phyloP scores from a whole-genome alignment of 2,797 vertebrate genomes.

The Centroberyx gerrardi region DNA sequence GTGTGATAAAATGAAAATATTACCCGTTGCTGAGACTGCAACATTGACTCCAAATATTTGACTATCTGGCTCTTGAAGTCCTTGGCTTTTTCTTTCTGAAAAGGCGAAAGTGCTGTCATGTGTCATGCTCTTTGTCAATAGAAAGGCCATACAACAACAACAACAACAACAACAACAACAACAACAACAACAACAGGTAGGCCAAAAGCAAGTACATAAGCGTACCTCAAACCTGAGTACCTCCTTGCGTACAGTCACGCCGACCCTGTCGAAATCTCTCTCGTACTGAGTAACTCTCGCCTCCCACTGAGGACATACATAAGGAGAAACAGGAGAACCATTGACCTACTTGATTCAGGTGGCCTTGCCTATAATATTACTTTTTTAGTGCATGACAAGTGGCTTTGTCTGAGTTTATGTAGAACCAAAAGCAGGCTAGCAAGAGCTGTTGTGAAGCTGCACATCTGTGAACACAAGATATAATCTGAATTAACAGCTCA shows the following conservation, averaged over 20 bases:
- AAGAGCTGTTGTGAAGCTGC: neutral
- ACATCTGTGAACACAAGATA: neutral
- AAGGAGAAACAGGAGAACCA: constrained; percentile 30
- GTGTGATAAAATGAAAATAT: constrained; percentile 34
- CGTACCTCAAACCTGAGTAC: constrained; percentile 94
- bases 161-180: no score
- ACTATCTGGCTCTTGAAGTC: constrained; percentile 95
- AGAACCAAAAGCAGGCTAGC: no score
- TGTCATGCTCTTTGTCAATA: constrained; percentile 5
- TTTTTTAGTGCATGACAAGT: neutral
- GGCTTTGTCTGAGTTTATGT: neutral
- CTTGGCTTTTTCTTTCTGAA: constrained; percentile 95
- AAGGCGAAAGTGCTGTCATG: constrained; percentile 35
- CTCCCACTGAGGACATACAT: constrained; percentile 89
- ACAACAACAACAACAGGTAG: neutral
- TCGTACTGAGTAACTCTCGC: constrained; percentile 93
- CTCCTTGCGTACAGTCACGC: constrained; percentile 92
- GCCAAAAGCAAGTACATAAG: neutral
- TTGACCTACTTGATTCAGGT: no score
- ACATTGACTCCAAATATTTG: constrained; percentile 93
- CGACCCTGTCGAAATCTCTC: constrained; percentile 95
- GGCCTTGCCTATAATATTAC: neutral
- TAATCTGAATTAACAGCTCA: neutral
- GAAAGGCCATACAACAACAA: neutral
- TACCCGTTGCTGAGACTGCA: constrained; percentile 96